A percentile compares a stretch with the other conserved stretches of the same genome.
phyloP scores from a whole-genome alignment of 2,113 vertebrate species.

The Heliornis fulica region DNA sequence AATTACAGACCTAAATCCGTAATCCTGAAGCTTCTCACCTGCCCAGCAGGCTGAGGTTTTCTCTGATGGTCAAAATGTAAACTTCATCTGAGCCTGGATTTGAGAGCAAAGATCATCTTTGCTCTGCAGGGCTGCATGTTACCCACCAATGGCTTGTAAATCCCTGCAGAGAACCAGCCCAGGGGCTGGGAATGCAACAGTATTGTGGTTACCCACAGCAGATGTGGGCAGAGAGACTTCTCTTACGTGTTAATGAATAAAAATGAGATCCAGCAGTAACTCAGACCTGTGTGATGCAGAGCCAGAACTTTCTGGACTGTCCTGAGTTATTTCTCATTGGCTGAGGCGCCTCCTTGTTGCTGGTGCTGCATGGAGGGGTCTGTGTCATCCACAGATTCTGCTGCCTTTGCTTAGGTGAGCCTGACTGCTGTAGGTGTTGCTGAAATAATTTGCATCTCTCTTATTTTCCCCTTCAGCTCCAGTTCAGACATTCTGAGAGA shows the following conservation, averaged over 20 bases:
- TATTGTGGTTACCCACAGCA: not conserved
- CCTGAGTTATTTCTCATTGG: not conserved
- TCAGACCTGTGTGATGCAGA: not conserved
- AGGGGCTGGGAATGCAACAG: not conserved
- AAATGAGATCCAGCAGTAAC: too few species aligned
- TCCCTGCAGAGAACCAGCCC: not conserved
- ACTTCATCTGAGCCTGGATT: not conserved
- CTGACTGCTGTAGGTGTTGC: not conserved
- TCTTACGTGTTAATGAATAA: not conserved
- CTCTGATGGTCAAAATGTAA: not conserved
- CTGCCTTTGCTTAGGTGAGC: not conserved
- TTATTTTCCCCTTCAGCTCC: slow-evolving; percentile 67
- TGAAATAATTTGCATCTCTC: not conserved
- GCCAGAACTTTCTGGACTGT: not conserved
- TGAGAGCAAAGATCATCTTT: not conserved
- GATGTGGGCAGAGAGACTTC: not conserved
- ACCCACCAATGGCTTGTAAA: not conserved
- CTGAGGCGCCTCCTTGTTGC: not conserved
- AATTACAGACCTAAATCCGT: too few species aligned
- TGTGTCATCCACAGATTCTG: not conserved
- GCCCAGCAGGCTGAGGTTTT: not conserved
- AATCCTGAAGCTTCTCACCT: too few species aligned
- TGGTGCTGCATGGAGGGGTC: not conserved
- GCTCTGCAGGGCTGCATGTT: not conserved
- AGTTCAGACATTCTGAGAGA: slow-evolving; percentile 78